phyloP scores from a whole-genome alignment of 1,140 invertebrate species.

The Saccostrea cuccullata region DNA sequence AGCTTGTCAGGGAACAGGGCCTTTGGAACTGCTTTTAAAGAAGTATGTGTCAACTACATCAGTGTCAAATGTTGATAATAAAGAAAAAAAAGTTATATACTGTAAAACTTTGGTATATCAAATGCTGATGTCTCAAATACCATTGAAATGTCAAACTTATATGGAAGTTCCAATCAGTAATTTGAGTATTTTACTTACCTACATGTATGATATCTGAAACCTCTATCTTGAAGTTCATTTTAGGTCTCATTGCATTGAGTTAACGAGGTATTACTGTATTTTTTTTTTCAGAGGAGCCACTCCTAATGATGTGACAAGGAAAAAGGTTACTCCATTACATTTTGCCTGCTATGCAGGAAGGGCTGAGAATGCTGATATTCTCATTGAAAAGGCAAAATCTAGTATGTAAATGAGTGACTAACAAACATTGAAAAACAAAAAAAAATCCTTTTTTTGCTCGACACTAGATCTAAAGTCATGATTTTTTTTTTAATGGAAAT shows the following conservation, averaged over 20 bases:
- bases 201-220: too few species aligned
- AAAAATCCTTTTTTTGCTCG: too few species aligned
- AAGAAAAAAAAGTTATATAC: not conserved
- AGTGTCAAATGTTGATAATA: not conserved
- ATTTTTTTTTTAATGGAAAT: too few species aligned
- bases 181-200: too few species aligned
- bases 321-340: conserved; percentile 79
- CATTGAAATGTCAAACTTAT: too few species aligned
- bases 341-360: conserved; percentile 78
- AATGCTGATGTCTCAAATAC: too few species aligned
- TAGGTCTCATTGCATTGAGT: not conserved
- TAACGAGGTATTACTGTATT: not conserved
- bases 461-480: too few species aligned
- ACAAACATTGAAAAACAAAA: not conserved
- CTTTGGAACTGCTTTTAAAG: conserved; percentile 78
- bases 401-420: conserved; percentile 49
- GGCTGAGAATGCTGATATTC: conserved; percentile 79
- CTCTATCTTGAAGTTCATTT: too few species aligned
- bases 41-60: conserved; percentile 61
- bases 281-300: conserved; percentile 68
- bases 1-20: conserved; percentile 78
- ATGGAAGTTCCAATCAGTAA: too few species aligned
- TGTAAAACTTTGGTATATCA: too few species aligned
- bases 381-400: conserved; percentile 75
- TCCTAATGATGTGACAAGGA: conserved; percentile 71